Evolutionary conservation across 1,140 invertebrate genomes (phyloP).

Genomic region (Drosophila lowei): DNA sequence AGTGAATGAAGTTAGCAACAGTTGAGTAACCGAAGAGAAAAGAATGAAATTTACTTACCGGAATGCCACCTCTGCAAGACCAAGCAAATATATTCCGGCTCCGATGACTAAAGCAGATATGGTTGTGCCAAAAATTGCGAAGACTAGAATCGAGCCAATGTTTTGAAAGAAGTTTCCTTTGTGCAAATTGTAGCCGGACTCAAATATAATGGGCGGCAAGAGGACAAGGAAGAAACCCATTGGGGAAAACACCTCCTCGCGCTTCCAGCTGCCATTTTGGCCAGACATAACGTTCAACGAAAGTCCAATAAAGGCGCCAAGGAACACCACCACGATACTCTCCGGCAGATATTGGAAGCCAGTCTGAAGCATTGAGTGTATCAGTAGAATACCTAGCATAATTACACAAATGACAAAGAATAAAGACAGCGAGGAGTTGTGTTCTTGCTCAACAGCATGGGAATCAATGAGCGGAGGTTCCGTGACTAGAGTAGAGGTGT

Average conservation of each 20-base stretch:
- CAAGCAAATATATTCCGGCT: slow-evolving; percentile 96
- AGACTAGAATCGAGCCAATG: slow-evolving; percentile 96
- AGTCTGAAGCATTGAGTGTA: slow-evolving; percentile 96
- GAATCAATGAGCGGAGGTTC: slow-evolving; percentile 86
- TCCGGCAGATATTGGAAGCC: slow-evolving; percentile 98
- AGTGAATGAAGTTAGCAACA: no score
- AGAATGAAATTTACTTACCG: slow-evolving; percentile 62
- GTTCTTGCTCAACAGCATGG: slow-evolving; percentile 96
- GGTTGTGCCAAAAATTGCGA: slow-evolving; percentile 98
- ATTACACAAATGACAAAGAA: slow-evolving; percentile 98
- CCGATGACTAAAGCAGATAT: slow-evolving; percentile 97
- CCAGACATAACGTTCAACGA: slow-evolving; percentile 95
- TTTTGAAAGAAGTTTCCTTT: slow-evolving; percentile 99
- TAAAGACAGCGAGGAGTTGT: slow-evolving; percentile 97
- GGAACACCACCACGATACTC: slow-evolving; percentile 97
- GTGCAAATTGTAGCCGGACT: slow-evolving; percentile 99
- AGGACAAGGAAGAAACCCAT: slow-evolving; percentile 98
- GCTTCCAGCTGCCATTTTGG: slow-evolving; percentile 95
- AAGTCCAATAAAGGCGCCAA: slow-evolving; percentile 96
- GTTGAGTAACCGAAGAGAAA: background rate
- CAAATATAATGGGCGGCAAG: slow-evolving; percentile 99
- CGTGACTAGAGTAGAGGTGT: slow-evolving; percentile 50
- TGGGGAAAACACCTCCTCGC: slow-evolving; percentile 98
- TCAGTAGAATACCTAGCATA: slow-evolving; percentile 95
- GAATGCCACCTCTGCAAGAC: slow-evolving; percentile 95